These are phyloP conservation scores for Polymixis flavicincta DNA, from an alignment of 2,888 invertebrate genomes.

Conservation along the genomic window DNA sequence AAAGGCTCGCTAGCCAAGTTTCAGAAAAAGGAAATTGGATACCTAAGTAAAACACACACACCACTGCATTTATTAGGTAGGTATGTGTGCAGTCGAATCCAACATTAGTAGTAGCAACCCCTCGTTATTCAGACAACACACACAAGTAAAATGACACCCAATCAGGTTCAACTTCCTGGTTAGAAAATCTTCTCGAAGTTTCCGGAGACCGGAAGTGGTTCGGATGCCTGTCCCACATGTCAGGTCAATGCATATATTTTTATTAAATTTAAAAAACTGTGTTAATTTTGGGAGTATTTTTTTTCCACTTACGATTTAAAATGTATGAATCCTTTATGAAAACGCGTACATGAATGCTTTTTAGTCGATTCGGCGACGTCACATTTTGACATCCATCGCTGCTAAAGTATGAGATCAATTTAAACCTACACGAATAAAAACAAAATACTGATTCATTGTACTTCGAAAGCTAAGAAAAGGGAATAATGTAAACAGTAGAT, in stretches of 20 bases:
- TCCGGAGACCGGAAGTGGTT: not conserved
- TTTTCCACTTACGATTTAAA: not conserved
- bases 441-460: too few relatives aligned
- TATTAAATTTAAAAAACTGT: too few relatives aligned
- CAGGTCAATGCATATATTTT: too few relatives aligned
- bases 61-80: not conserved
- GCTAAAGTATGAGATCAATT: not conserved
- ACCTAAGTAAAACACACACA: constrained; percentile 6
- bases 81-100: not conserved
- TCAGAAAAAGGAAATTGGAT: not conserved
- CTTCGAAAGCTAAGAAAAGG: not conserved
- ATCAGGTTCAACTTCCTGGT: not conserved
- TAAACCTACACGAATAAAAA: not conserved
- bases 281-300: not conserved
- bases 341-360: not conserved
- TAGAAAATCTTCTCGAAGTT: not conserved
- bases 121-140: not conserved
- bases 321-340: not conserved
- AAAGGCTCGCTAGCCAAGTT: constrained; percentile 7
- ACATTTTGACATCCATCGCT: not conserved
- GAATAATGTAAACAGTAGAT: not conserved
- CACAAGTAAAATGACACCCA: not conserved
- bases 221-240: not conserved
- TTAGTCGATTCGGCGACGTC: not conserved
- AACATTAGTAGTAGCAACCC: not conserved